These are phyloP conservation scores for Myotis vivesi DNA, from an alignment of 2,797 vertebrate species.

Conservation along the genomic window DNA sequence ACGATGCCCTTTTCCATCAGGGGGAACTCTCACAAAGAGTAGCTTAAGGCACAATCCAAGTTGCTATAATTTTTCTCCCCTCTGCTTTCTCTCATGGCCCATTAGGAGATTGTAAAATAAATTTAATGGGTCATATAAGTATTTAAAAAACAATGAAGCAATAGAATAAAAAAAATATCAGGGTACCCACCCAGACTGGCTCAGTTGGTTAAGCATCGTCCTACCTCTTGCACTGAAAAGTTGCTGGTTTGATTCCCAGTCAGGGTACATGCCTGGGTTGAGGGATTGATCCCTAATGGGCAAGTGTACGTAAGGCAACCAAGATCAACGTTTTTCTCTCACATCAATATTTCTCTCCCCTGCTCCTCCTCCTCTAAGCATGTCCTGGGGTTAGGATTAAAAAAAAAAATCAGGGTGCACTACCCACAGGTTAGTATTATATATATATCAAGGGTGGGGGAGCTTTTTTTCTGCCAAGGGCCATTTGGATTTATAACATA, in stretches of 20 bases:
- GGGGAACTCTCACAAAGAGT: not conserved
- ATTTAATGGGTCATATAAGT: not conserved
- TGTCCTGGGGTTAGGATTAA: not conserved
- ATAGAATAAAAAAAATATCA: not conserved
- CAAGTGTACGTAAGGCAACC: too few relatives aligned
- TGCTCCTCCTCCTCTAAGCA: not conserved
- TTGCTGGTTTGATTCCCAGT: not conserved
- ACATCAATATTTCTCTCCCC: not conserved
- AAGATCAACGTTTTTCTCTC: not conserved
- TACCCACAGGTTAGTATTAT: not conserved
- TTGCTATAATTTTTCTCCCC: not conserved
- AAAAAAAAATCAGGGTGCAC: not conserved
- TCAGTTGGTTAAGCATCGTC: not conserved
- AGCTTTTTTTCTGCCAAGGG: too few relatives aligned
- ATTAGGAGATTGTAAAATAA: not conserved
- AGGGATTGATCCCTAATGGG: too few relatives aligned
- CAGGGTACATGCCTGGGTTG: not conserved
- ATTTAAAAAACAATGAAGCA: constrained; percentile 19
- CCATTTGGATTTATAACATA: too few relatives aligned
- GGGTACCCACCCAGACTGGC: not conserved
- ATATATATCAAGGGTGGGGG: not conserved
- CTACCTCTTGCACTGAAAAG: not conserved
- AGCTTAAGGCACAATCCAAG: not conserved
- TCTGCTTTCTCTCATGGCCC: not conserved
- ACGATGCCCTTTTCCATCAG: not conserved